phyloP scores from a whole-genome alignment of 2,113 vertebrate species.

The Pleuronectes platessa region DNA sequence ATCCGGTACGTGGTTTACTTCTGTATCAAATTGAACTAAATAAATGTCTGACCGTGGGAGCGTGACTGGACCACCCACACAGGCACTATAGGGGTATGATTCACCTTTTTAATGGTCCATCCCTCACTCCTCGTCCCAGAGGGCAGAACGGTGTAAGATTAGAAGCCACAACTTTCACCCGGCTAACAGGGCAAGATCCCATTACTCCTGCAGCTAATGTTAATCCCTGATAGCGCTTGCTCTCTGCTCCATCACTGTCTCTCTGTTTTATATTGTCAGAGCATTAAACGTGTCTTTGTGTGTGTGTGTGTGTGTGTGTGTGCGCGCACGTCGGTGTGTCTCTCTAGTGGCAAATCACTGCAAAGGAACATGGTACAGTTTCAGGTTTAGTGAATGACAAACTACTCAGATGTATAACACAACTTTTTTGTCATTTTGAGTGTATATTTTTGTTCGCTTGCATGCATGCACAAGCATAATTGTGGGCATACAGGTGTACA shows the following conservation, averaged over 20 bases:
- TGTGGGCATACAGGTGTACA: slow-evolving; percentile 20
- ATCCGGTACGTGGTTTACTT: not conserved
- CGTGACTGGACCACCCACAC: slow-evolving; percentile 43
- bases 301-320: not conserved
- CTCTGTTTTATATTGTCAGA: not conserved
- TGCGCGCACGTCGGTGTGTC: not conserved
- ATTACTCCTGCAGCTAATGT: slow-evolving; percentile 62
- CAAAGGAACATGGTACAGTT: not conserved
- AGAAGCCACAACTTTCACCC: slow-evolving; percentile 64
- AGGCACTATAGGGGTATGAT: slow-evolving; percentile 31
- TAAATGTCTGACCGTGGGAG: slow-evolving; percentile 17
- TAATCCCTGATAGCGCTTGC: slow-evolving; percentile 47
- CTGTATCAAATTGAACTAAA: slow-evolving; percentile 18
- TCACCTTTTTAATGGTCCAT: slow-evolving; percentile 56
- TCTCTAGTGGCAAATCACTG: not conserved
- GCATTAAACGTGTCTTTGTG: not conserved
- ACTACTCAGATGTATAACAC: not conserved
- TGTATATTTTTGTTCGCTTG: not conserved
- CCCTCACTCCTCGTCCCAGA: slow-evolving; percentile 53
- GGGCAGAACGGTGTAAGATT: slow-evolving; percentile 59
- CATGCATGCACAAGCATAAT: not conserved
- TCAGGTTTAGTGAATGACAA: not conserved
- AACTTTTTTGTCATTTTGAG: not conserved
- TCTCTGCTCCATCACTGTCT: slow-evolving; percentile 3
- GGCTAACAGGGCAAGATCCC: slow-evolving; percentile 57